phyloP scores from a whole-genome alignment of 2,113 vertebrate species.

The Hippocampus zosterae region DNA sequence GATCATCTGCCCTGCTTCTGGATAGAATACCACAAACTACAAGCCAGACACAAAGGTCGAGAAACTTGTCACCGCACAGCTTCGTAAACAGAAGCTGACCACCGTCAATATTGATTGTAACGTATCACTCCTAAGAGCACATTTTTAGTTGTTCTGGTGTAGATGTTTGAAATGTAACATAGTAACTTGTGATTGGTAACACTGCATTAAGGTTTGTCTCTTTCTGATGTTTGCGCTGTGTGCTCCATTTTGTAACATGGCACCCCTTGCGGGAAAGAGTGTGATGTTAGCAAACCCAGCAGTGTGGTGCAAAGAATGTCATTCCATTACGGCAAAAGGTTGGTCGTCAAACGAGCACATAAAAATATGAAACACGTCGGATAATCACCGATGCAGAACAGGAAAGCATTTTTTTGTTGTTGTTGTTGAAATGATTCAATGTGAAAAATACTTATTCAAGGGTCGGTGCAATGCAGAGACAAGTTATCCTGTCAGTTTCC shows the following conservation, averaged over 20 bases:
- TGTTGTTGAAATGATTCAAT: background rate
- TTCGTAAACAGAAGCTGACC: conserved; percentile 49
- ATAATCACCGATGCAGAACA: background rate
- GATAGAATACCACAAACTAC: conserved; percentile 37
- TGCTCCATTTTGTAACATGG: conserved; percentile 19
- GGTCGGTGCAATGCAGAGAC: conserved; percentile 53
- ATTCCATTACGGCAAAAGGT: background rate
- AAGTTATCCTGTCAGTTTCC: conserved; percentile 25
- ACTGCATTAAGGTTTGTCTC: conserved; percentile 15
- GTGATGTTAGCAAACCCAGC: conserved; percentile 23
- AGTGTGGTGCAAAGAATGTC: conserved; percentile 43
- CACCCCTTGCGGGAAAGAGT: conserved; percentile 18
- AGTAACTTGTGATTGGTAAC: conserved; percentile 19
- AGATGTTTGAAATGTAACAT: conserved; percentile 20
- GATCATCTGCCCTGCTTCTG: conserved; percentile 51
- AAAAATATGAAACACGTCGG: background rate
- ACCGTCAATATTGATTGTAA: conserved; percentile 47
- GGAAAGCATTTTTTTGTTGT: background rate
- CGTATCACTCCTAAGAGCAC: conserved; percentile 56
- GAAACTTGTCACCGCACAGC: conserved; percentile 53
- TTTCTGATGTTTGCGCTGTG: conserved; percentile 15
- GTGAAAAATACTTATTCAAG: conserved; percentile 15
- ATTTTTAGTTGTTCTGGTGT: conserved; percentile 46
- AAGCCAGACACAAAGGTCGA: conserved; percentile 59
- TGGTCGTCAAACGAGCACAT: background rate